A percentile compares a stretch with the other conserved stretches of the same genome.
These are phyloP conservation scores for Chloroceryle amazona DNA, from an alignment of 2,797 vertebrate species.

Conservation along the genomic window DNA sequence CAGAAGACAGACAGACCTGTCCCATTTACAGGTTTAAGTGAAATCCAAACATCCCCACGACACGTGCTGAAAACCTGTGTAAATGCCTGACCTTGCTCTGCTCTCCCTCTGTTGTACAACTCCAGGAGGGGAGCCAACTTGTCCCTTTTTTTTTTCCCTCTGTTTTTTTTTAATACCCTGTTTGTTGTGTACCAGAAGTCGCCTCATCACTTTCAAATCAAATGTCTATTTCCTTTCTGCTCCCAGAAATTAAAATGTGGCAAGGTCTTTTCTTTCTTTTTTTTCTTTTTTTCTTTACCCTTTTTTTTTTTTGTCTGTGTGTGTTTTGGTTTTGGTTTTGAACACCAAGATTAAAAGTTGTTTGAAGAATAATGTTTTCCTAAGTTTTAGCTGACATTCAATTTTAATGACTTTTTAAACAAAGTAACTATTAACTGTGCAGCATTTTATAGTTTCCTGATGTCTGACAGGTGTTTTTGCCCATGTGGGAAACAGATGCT, in stretches of 20 bases:
- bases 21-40: not conserved
- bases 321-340: not conserved
- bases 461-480: slow-evolving; percentile 85
- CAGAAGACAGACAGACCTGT: not conserved
- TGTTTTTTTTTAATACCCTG: not conserved
- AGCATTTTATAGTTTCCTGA: slow-evolving; percentile 73
- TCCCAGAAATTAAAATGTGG: slow-evolving; percentile 47
- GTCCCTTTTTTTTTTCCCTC: not conserved
- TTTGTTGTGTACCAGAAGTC: not conserved
- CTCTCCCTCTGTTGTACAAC: not conserved
- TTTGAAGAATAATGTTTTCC: slow-evolving; percentile 80
- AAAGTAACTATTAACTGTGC: slow-evolving; percentile 78
- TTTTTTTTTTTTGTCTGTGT: not conserved
- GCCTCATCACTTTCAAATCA: not conserved
- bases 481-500: slow-evolving; percentile 86
- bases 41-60: not conserved
- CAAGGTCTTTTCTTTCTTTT: not conserved
- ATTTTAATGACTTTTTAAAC: slow-evolving; percentile 86
- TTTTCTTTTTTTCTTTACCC: not conserved
- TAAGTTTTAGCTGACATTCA: slow-evolving; percentile 85
- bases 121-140: not conserved
- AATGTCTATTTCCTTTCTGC: not conserved
- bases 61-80: fast-evolving
- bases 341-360: slow-evolving; percentile 76
- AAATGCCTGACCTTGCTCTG: slow-evolving; percentile 15